Evolutionary conservation across 2,113 vertebrate genomes (phyloP), one percentile per base, ranked within the genome.

Genomic region (Lepus timidus): DNA sequence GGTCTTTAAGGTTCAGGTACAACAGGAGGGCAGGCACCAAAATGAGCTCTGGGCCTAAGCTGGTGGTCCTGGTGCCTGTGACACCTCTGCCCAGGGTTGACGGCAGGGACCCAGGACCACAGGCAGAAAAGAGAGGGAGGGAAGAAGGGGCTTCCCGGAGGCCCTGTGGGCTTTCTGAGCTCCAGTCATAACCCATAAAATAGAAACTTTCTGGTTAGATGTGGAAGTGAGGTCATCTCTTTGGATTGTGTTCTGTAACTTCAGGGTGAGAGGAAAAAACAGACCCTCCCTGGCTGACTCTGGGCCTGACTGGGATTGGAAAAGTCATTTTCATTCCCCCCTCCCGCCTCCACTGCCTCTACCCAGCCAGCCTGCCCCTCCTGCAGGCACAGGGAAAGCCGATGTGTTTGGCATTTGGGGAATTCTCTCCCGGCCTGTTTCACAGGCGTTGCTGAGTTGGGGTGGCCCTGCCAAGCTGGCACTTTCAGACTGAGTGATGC

Each of bases 201-300:
- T 55, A 79, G 87, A 94, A 79, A 62, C 22, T n/a, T 76, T 87
- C 36, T n/a, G 52, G 70, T 74, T 51, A 94, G 64, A 44, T 87
- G 83, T 85, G 61, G 3, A 76, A 88, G 58, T 90, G 33, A 79
- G 51, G 33, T 62, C 85, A 92, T 95, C 90, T 76, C 39, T 93
- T 65, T 95, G 44, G 95, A 80, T 52, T 44, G 44, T 1, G 13
- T 39, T 97, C 76, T 95, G 19, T 62, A 64, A 31, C 81, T 78
- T 85, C 62, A 74, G 44, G 85, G 78, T 29, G 6, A 85, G 39
- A 92, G 78, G n/a, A 62, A 36, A 83, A 83, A 51, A 68, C 71
- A 74, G 92, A 85, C 78, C 80, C 52, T 3, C 87, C 67, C 75
- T 76, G 88, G 70, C 70, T 96, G 51, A 64, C 84, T 86, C 58